Conservation (phyloP, 2,888 invertebrate species). For the Calameuta pallipes region DNA sequence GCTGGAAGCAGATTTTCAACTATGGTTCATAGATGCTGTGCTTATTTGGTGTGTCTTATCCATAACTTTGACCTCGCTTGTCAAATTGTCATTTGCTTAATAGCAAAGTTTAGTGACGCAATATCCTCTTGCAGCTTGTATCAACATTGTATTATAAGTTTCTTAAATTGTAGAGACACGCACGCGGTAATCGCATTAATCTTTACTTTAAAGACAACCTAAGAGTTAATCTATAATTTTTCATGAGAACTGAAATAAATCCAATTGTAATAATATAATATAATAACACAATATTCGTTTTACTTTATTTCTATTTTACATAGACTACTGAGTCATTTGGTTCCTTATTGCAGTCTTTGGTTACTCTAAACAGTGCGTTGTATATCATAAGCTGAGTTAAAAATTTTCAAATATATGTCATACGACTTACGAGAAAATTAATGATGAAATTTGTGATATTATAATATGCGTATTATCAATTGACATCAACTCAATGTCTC, state of each 20-base stretch:
- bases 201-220: background rate
- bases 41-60: background rate
- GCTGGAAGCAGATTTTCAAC: slow-evolving; percentile 47
- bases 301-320: no score
- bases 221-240: background rate
- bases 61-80: background rate
- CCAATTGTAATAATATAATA: no score
- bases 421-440: no score
- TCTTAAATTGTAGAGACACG: background rate
- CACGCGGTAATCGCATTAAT: background rate
- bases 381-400: no score
- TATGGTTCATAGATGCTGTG: background rate
- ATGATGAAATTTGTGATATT: no score
- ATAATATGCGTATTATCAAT: no score
- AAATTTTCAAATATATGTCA: no score
- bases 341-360: no score
- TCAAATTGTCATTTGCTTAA: background rate
- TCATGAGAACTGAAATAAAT: background rate
- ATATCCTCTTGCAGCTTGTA: background rate
- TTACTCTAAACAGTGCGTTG: no score
- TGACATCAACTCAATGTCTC: no score
- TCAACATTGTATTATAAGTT: background rate
- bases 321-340: no score
- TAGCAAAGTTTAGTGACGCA: background rate
- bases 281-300: no score